Evolutionary conservation across 2,113 vertebrate species (phyloP).

Genomic region (Rhinolophus sinicus): DNA sequence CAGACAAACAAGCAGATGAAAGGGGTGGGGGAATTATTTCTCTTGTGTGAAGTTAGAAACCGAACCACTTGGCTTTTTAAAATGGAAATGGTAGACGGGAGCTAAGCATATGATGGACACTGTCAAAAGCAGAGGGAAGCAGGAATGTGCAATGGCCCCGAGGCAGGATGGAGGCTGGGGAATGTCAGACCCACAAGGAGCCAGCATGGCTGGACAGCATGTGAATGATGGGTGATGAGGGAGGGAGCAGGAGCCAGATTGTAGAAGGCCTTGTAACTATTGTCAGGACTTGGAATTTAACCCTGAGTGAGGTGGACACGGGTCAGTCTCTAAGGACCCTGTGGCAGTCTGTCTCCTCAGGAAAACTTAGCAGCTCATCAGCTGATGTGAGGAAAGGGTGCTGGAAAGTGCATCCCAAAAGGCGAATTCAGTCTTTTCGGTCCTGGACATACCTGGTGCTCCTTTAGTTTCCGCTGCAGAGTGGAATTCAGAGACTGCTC

Average conservation of each 20-base stretch:
- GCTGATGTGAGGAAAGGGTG: background rate
- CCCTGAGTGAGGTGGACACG: fast-evolving
- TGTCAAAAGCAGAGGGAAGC: background rate
- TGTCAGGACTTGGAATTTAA: background rate
- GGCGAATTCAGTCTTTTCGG: fast-evolving
- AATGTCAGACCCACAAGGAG: background rate
- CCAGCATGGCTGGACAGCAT: background rate
- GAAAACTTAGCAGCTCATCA: background rate
- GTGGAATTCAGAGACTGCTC: slow-evolving; percentile 86
- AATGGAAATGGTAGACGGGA: background rate
- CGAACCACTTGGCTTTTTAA: background rate
- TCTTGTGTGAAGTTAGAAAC: background rate
- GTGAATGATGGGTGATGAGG: background rate
- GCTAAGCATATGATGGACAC: background rate
- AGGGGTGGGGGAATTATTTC: background rate
- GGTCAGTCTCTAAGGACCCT: background rate
- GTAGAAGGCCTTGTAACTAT: background rate
- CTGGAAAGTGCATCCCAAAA: background rate
- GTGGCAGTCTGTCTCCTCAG: background rate
- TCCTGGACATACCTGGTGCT: slow-evolving; percentile 82
- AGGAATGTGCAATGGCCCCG: background rate
- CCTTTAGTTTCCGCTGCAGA: slow-evolving; percentile 86
- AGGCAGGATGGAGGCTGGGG: background rate
- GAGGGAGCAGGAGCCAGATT: background rate
- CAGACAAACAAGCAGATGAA: background rate